A percentile compares a stretch with the other conserved stretches of the same genome.
Evolutionary conservation across 2,888 invertebrate species (phyloP).

Genomic region (Tachina lurida): DNA sequence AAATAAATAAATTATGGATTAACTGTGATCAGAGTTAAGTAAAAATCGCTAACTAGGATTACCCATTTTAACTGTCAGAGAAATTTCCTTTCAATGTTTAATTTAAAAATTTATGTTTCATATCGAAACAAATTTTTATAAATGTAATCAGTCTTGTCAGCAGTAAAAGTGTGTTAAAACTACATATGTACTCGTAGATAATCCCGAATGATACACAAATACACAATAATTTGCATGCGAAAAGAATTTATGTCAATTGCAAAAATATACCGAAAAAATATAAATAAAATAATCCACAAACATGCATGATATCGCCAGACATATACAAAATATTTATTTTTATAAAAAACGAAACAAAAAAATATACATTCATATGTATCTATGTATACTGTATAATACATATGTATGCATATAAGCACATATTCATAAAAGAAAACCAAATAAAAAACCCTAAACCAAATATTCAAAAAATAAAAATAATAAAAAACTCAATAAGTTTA

Average conservation of each 20-base stretch:
- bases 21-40: too few species aligned
- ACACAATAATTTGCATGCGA: not conserved
- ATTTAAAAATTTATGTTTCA: not conserved
- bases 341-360: not conserved
- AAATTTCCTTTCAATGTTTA: not conserved
- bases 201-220: slow-evolving; percentile 10
- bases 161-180: not conserved
- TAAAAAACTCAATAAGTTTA: slow-evolving; percentile 14
- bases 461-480: slow-evolving; percentile 14
- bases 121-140: not conserved
- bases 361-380: too few species aligned
- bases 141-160: not conserved
- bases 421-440: slow-evolving; percentile 33
- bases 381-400: too few species aligned
- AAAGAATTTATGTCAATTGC: slow-evolving; percentile 24
- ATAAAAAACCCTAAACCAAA: slow-evolving; percentile 41
- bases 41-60: too few species aligned
- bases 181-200: slow-evolving; percentile 13
- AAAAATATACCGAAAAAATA: slow-evolving; percentile 1
- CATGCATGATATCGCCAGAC: slow-evolving; percentile 19
- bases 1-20: too few species aligned
- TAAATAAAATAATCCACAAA: not conserved
- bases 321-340: slow-evolving; percentile 25
- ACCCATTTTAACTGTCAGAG: too few species aligned
- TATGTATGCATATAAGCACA: not conserved